Base-by-base conservation (phyloP, 2,888 invertebrate genomes). In the Therioaphis trifolii region DNA sequence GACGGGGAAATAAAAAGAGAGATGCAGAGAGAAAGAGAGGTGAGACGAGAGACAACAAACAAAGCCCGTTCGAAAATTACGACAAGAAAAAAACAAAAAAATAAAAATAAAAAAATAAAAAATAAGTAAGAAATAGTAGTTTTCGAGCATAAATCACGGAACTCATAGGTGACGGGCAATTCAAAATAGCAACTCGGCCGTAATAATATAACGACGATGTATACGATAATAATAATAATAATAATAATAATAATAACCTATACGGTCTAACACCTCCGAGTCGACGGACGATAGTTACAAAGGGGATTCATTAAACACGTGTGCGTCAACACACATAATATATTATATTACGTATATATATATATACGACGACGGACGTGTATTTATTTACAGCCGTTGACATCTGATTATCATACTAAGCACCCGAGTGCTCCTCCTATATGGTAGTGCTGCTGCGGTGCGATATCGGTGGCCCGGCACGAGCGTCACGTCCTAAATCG, bases 131-230 rank as follows among this genome's bases (percentile, higher is more conserved):
- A 79, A 58, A 79, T 55, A n/a, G 49, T 63, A 74, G 82, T 82
- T 80, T 80, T 80, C 49, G 61, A 63, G 68, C 82, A 82, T 82
- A 82, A 82, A 82, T 82, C 82, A 82, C 72, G 24, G 40, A 35
- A 40, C 63, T 49, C 61, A 12, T 52, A 61, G 27, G 49, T 40
- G 82, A 82, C 82, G 82, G 82, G 82, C 21, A 63, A 66, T 72
- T 63, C 72, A 15, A 74, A 82, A 82, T 63, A 74, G 72, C 82
- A 35, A 72, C 63, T 63, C 12, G 18, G 4, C 49, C 24, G 71
- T 46, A 24, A 27, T 63, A 29, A 29, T 15, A 24, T 55, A 27
- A 35, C 27, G 21, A 35, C 55, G 21, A 9, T 11, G 76, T 55
- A 35, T 35, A 55, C 11, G 21, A 24, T 21, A 12, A 21, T 71